phyloP scores from a whole-genome alignment of 37 sponge, comb jelly and placozoan species.

The Halisarca cf. caerulea region DNA sequence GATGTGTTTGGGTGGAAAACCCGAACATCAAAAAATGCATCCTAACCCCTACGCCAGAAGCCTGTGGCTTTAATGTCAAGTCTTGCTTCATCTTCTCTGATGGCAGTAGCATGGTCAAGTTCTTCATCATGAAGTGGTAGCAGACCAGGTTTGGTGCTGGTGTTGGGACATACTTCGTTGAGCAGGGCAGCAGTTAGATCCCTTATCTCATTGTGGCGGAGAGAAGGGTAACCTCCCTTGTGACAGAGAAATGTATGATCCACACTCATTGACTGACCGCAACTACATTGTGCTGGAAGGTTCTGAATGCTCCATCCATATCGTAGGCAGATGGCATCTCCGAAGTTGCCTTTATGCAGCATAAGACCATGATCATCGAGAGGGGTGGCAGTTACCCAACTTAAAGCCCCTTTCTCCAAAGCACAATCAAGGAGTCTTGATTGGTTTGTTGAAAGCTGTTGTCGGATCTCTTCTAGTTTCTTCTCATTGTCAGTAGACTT shows the following conservation, averaged over 20 bases:
- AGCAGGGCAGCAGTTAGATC: neutral
- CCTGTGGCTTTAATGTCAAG: conserved; percentile 23
- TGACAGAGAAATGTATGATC: neutral
- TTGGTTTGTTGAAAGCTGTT: too few species aligned
- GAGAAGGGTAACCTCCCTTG: neutral
- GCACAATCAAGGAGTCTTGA: too few species aligned
- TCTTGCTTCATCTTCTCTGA: neutral
- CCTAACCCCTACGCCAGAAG: conserved; percentile 25
- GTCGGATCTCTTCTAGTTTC: too few species aligned
- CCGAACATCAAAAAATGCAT: conserved; percentile 52
- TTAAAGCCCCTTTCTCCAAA: neutral
- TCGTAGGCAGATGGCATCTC: neutral
- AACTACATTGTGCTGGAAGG: neutral
- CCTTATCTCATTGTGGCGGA: conserved; percentile 5
- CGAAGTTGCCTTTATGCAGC: neutral
- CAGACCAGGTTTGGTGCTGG: neutral
- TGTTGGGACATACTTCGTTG: neutral
- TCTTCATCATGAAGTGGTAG: conserved; percentile 8
- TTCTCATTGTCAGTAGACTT: too few species aligned
- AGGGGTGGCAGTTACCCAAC: neutral
- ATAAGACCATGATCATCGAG: neutral
- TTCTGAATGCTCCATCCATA: neutral
- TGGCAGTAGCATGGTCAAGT: neutral
- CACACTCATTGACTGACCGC: neutral
- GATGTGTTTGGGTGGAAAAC: conserved; percentile 37